Evolutionary conservation across 2,113 vertebrate species (phyloP), one percentile per base, ranked within the genome.

Genomic region (Gavia stellata): DNA sequence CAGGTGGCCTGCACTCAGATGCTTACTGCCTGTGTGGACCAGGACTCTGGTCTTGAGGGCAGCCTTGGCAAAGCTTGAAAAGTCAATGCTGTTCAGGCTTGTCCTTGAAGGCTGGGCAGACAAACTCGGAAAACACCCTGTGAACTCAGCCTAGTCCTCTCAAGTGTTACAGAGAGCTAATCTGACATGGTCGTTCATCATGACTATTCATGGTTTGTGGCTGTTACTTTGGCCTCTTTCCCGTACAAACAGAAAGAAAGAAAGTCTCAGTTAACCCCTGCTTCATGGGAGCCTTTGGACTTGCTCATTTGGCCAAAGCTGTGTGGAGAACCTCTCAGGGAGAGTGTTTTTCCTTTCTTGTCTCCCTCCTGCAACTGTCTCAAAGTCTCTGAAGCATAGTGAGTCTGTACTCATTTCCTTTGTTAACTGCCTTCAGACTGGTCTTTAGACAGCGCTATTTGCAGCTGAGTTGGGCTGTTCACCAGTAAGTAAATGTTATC

Each of bases 391-490:
- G 50, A 86, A 77, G 36, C 38, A 33, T 36, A 62, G 49, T 6
- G 29, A 78, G 28, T 38, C 59, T 47, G 33, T 17, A 63, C 42
- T 58, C 42, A 17, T 47, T 34, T 74, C 52, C 52, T 81, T 77
- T 86, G 49, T 66, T 84, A 88, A 63, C 38, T 61, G 75, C 59
- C 33, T 96, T 78, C 86, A 86, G 75, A 93, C n/a, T 81, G 56
- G 65, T 93, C 8, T 8, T 82, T n/a, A 90, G 58, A 77, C 56
- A 79, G 75, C 36, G 40, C 38, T 85, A 33, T 68, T 90, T 49
- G 12, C 83, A 94, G 86, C 72, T 91, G 72, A 95, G 67, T 58
- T 67, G 81, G 77, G 38, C 68, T 96, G 73, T 70, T 95, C 94
- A 92, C n/a, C 63, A 81, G 47, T 55, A 80, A 73, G 59, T 4